A percentile compares a stretch with the other conserved stretches of the same genome.
These are phyloP conservation scores for Cepaea nemoralis DNA, from an alignment of 1,140 invertebrate species.

Conservation along the genomic window DNA sequence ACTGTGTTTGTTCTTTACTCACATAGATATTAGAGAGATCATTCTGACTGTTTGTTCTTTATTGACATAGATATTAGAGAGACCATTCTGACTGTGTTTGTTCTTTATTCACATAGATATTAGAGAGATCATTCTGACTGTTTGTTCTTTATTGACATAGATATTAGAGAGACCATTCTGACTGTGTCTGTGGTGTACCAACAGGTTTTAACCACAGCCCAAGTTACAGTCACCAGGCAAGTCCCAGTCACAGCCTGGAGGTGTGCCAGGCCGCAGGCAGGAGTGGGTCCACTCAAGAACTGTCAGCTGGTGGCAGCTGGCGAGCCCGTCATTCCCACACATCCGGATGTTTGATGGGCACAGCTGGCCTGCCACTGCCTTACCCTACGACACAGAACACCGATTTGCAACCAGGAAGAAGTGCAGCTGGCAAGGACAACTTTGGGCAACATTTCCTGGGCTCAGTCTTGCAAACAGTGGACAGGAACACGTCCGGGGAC, in stretches of 20 bases:
- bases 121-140: too few species aligned
- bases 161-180: too few species aligned
- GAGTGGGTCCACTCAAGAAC: conserved; percentile 45
- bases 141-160: too few species aligned
- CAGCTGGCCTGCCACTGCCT: conserved; percentile 42
- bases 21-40: too few species aligned
- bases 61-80: too few species aligned
- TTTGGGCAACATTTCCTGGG: conserved; percentile 52
- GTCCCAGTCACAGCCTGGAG: conserved; percentile 50
- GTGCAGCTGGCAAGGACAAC: conserved; percentile 61
- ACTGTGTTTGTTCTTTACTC: too few species aligned
- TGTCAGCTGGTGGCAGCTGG: conserved; percentile 52
- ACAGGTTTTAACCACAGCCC: conserved; percentile 61
- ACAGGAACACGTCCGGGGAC: conserved; percentile 45
- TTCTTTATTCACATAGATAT: too few species aligned
- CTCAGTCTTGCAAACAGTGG: conserved; percentile 20
- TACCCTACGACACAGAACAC: conserved; percentile 42
- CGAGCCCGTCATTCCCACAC: conserved; percentile 34
- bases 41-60: too few species aligned
- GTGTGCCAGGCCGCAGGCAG: conserved; percentile 48
- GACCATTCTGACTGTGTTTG: too few species aligned
- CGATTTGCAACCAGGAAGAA: conserved; percentile 51
- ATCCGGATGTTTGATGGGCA: conserved; percentile 19
- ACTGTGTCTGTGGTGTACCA: conserved; percentile 39
- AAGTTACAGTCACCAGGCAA: conserved; percentile 43